Evolutionary conservation across 53 echinoderm and acorn worm genomes (phyloP), one percentile per base, ranked within the genome.

Genomic region (Mesocentrotus franciscanus): DNA sequence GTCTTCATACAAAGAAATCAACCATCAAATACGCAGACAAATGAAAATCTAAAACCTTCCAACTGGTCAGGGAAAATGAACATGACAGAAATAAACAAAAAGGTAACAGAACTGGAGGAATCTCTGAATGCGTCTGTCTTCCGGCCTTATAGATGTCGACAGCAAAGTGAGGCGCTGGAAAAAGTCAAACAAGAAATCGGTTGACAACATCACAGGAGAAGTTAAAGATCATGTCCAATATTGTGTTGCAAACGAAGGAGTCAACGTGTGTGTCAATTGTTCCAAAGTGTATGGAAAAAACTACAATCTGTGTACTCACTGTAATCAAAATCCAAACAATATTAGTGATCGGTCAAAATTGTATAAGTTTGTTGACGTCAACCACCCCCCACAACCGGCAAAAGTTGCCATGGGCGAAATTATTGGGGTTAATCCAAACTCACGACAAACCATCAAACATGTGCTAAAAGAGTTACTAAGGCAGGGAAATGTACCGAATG

Each of bases 351-450:
- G 96, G 49, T 79, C 79, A 20, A 87, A 62, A 13, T 72, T 71
- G 13, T 93, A 93, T 39, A 93, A 70, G 20, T 32, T 72, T 72
- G 76, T 93, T 35, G 33, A 61, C 75, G 32, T 35, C 29, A 26
- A 74, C 24, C 92, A 72, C 71, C 79, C 90, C 30, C 20, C 91
- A 4, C 39, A 91, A 78, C 71, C 42, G 60, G 75, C 83, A 49
- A 64, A 22, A 36, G 89, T 96, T 84, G 81, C 27, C n/a, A 96
- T 96, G 96, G 96, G 96, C 4, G 96, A 96, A 64, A 93, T 96
- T 24, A 96, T 93, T 93, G 81, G 61, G 20, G 87, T 93, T 15
- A 96, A 96, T 39, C 95, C 95, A 61, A 95, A 95, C 89, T 95
- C 92, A 26, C 71, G 72, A 72, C 57, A 89, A 78, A 76, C 94